A percentile compares a stretch with the other conserved stretches of the same genome.
Conservation (phyloP, 1,140 invertebrate species). For the Penaeus japonicus region DNA sequence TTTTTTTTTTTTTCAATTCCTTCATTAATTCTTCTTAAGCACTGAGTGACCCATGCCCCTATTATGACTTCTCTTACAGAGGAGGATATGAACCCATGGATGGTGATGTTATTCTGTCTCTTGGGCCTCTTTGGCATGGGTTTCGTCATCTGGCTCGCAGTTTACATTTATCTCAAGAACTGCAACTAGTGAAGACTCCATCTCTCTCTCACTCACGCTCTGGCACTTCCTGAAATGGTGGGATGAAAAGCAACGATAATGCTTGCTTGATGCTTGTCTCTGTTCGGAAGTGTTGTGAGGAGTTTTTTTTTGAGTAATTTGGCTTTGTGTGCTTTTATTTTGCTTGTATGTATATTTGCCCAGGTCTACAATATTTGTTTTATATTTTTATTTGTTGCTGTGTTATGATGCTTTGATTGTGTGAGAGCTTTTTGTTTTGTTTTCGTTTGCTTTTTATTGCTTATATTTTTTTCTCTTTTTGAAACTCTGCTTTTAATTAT, state of each 20-base stretch:
- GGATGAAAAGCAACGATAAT: not conserved
- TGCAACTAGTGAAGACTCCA: not conserved
- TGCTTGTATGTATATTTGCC: not conserved
- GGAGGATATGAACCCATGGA: slow-evolving; percentile 14
- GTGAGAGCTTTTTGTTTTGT: too few relatives aligned
- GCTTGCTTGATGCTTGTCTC: not conserved
- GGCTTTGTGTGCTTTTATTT: not conserved
- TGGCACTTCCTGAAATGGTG: not conserved
- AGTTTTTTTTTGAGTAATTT: not conserved
- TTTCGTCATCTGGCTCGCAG: not conserved
- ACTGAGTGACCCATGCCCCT: too few relatives aligned
- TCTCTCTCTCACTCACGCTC: not conserved
- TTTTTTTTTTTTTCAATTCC: too few relatives aligned
- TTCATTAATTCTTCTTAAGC: too few relatives aligned
- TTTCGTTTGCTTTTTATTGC: too few relatives aligned
- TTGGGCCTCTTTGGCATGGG: slow-evolving; percentile 21
- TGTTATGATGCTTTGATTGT: too few relatives aligned
- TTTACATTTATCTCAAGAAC: not conserved
- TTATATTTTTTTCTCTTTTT: too few relatives aligned
- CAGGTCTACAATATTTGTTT: not conserved
- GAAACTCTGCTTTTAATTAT: too few relatives aligned
- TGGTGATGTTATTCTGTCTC: slow-evolving; percentile 32
- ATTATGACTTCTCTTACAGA: not conserved
- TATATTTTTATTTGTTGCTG: not conserved
- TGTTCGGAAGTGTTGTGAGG: not conserved